Base-by-base conservation (phyloP, 2,113 vertebrate genomes). In the Columbina picui region DNA sequence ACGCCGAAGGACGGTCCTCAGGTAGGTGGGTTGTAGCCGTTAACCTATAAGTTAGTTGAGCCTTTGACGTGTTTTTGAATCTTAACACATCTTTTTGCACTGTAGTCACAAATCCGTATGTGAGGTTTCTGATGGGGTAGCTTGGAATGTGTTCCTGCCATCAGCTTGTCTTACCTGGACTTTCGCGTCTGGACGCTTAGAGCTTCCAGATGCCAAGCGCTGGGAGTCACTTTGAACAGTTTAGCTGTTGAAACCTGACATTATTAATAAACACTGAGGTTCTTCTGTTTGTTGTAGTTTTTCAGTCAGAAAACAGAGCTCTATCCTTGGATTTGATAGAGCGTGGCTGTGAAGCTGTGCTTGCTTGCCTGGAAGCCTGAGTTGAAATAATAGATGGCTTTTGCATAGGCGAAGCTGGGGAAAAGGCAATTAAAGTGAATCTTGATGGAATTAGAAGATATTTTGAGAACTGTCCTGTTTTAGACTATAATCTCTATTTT, bases 1-100 rank as follows among this genome's bases (percentile, higher is more conserved):
- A 7, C 92, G 29, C 79, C 34, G 64, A 89, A 95, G 94, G 90
- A 96, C 90, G 12, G 83, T 68, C 61, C 79, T 94, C 96, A 97
- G 95, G 94, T 96, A 93, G 94, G 94, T 96, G 93, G 74, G 90
- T 29, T 1, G 14, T 88, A 96, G 93, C 87, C 10, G 2, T 38
- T 74, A 41, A n/a, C 29, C 52, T 88, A 1, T 76, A 52, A 94
- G 93, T 93, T 94, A 96, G 85, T 7, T 60, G 90, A 63, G 64
- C 81, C 43, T 84, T 38, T 86, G 75, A 32, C 88, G 71, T 4
- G 0, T 50, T 92, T 93, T 41, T 79, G 34, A 63, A 92, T 43
- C 34, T 39, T 93, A n/a, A 91, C 34, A 3, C 45, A 3, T 70
- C 50, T 63, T 2, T 47, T 83, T 80, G 25, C 2, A 0, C 45